Evolutionary conservation across 2,113 vertebrate genomes (phyloP), one percentile per base, ranked within the genome.

Genomic region (Trichechus manatus): DNA sequence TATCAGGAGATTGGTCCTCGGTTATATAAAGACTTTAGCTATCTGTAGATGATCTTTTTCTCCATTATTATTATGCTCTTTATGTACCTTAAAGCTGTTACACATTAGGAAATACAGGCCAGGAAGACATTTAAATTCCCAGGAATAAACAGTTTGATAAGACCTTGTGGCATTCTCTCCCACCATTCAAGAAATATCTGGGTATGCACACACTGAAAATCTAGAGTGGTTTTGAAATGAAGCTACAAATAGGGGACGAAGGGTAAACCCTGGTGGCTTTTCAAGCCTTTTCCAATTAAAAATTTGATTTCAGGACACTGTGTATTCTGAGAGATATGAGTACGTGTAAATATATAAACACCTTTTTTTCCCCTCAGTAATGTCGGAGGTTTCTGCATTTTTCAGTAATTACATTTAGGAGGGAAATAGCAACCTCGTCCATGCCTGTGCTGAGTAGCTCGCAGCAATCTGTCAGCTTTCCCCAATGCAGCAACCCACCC

Each of bases 401-500:
- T 61, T 68, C 59, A 61, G 9, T 85, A 97, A 97, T 87, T 92
- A 84, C 53, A 66, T 61, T 68, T 85, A 92, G 72, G 39, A n/a
- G 50, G 50, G 39, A n/a, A 50, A 83, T 93, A 82, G n/a, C 44
- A 25, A 63, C 72, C 68, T 42, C 27, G 29, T 25, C 23, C 64
- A 53, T 4, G 88, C 1, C 59, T 89, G 44, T 33, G 72, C 42
- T 31, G 44, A 95, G 66, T 4, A 42, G 72, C 56, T 79, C 50
- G 39, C 72, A 64, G 66, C 47, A 93, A 79, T 47, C 93, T 80
- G 81, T 56, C 77, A 53, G 87, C 66, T 63, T 72, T 91, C 47
- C 78, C 19, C 11, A 75, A 81, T 31, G n/a, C 11, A 70, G 87
- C 82, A 91, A 93, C 80, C 79, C 82, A 6, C 92, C 25, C 9